Evolutionary conservation across 2,113 vertebrate species (phyloP).

Genomic region (Plestiodon gilberti): DNA sequence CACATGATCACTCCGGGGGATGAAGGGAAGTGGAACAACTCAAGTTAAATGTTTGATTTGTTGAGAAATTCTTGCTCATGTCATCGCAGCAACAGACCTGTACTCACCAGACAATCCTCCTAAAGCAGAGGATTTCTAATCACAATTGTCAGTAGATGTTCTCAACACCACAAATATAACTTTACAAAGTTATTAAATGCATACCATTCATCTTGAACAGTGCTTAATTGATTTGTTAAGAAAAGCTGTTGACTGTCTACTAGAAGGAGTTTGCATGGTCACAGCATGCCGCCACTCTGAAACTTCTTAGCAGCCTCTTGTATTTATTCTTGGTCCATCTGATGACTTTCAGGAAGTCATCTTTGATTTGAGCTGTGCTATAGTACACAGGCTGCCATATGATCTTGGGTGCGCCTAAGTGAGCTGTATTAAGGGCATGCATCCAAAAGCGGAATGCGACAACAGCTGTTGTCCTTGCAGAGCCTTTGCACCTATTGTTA

Average conservation of each 20-base stretch:
- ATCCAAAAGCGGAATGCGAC: background rate
- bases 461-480: background rate
- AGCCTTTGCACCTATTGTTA: background rate
- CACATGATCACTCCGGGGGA: constrained; percentile 19
- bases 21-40: background rate
- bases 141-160: background rate
- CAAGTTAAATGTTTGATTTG: background rate
- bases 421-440: background rate
- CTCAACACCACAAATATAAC: too few relatives aligned
- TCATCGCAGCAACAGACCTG: background rate
- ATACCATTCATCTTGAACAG: background rate
- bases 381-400: background rate
- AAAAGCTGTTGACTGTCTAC: background rate
- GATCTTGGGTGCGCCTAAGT: fast-evolving
- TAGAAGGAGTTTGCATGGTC: background rate
- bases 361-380: fast-evolving
- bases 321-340: too few relatives aligned
- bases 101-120: background rate
- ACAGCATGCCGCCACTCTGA: background rate
- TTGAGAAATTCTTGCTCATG: background rate
- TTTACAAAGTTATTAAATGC: background rate
- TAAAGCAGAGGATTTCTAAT: background rate
- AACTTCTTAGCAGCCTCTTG: fast-evolving
- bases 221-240: too few relatives aligned
- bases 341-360: fast-evolving